A percentile compares a stretch with the other conserved stretches of the same genome.
Conservation (phyloP, 2,888 invertebrate genomes). For the Sympetrum striolatum region DNA sequence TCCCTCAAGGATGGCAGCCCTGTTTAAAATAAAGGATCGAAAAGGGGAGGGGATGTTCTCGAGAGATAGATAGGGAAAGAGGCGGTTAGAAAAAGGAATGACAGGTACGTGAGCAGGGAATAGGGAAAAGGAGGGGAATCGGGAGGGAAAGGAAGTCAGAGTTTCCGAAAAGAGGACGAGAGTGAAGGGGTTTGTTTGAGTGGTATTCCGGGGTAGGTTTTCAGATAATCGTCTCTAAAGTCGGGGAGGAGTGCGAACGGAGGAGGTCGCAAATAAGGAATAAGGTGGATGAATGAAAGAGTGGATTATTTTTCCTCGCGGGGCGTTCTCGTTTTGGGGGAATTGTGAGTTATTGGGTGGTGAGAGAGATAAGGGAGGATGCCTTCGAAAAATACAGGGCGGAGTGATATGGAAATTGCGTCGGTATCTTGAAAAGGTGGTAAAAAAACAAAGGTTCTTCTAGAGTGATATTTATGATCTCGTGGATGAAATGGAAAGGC, state of each 20-base stretch:
- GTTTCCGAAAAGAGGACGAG: not conserved
- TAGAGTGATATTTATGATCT: not conserved
- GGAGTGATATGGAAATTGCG: not conserved
- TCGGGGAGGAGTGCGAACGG: not conserved
- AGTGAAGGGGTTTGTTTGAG: not conserved
- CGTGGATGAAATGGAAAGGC: not conserved
- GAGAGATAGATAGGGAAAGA: not conserved
- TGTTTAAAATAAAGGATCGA: not conserved
- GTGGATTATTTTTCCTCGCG: not conserved
- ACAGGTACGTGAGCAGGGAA: not conserved
- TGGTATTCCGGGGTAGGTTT: not conserved
- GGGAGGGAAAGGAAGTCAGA: not conserved
- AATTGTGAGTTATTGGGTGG: conserved; percentile 24
- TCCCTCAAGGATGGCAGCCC: too few species aligned
- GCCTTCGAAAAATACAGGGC: not conserved
- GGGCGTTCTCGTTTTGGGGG: not conserved
- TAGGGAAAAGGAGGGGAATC: not conserved
- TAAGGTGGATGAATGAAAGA: not conserved
- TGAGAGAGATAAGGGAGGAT: not conserved
- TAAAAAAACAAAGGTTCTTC: too few species aligned
- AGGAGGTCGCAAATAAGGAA: not conserved
- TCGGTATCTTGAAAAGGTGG: too few species aligned
- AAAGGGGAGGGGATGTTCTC: not conserved
- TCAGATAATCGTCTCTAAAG: conserved; percentile 8
- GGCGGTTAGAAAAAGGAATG: not conserved